Base-by-base conservation (phyloP, 2,888 invertebrate species). In the Coenonympha arcania region DNA sequence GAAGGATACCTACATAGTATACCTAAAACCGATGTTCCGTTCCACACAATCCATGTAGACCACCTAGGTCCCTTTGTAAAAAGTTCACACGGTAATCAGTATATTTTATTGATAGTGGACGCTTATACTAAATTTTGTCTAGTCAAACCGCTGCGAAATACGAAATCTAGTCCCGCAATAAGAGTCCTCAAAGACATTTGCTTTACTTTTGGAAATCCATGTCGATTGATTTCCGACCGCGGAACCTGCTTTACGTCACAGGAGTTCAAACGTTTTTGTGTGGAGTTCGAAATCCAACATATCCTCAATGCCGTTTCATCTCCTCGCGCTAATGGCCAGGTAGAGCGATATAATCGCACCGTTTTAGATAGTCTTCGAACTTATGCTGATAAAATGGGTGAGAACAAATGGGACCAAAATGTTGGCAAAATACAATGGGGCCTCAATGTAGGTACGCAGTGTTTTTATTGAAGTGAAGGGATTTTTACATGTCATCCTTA, bases 351-450 rank as follows among this genome's bases (percentile, higher is more conserved):
- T 4, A 33, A 33, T 6, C 20, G 53, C 9, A 49, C 49, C 3
- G 19, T 49, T n/a, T 4, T 49, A 1, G 52, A 57, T 20, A 59
- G 65, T 3, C 37, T 64, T 6, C 55, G 60, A 16, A 62, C 65
- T 2, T 58, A 66, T 44, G 61, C 40, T 33, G 4, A 56, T 11
- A 44, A 60, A n/a, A 49, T 54, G 20, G 54, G 61, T 28, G 70
- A 69, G 46, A 66, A 63, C 19, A 57, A 57, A 28, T 75, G 75
- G 71, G 69, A 72, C 58, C 52, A 59, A 37, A 60, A 69, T 13
- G 45, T 73, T 16, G 59, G 62, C 11, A 50, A 43, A 62, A 46
- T 60, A 6, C 63, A 61, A 36, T 63, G 63, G 61, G 60, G 60
- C 1, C 42, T 62, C 1, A 61, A 70, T 43, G n/a, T n/a, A n/a